Evolutionary conservation across 2,888 invertebrate genomes (phyloP).

Genomic region (Lasioglossum calceatum): DNA sequence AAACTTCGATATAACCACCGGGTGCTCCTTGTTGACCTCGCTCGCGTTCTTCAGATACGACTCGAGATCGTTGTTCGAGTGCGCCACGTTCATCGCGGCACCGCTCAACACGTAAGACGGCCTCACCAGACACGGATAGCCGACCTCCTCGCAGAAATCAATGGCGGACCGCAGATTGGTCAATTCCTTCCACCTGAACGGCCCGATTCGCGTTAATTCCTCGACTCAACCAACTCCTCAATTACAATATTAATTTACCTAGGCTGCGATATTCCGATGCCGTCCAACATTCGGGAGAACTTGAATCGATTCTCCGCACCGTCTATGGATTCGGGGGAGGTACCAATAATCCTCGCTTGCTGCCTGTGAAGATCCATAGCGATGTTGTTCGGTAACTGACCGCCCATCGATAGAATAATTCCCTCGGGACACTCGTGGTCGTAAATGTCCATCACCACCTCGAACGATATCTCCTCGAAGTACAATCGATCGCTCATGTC

Average conservation of each 20-base stretch:
- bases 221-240: not conserved
- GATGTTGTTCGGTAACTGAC: too few species aligned
- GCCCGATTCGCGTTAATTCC: not conserved
- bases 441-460: too few species aligned
- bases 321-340: constrained; percentile 98
- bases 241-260: constrained; percentile 79
- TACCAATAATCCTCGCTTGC: constrained; percentile 96
- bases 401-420: too few species aligned
- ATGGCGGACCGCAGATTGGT: constrained; percentile 95
- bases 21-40: constrained; percentile 97
- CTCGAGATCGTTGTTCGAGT: constrained; percentile 95
- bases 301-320: constrained; percentile 99
- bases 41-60: constrained; percentile 97
- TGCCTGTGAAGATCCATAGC: constrained; percentile 98
- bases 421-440: too few species aligned
- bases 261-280: constrained; percentile 97
- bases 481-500: constrained; percentile 99
- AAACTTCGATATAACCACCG: constrained; percentile 99
- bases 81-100: constrained; percentile 99
- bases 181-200: constrained; percentile 95
- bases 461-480: too few species aligned
- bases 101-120: constrained; percentile 99
- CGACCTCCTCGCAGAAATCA: constrained; percentile 96
- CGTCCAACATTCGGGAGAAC: constrained; percentile 98
- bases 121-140: constrained; percentile 98